phyloP scores from a whole-genome alignment of 2,797 vertebrate species.

The Melanotaenia trifasciata region DNA sequence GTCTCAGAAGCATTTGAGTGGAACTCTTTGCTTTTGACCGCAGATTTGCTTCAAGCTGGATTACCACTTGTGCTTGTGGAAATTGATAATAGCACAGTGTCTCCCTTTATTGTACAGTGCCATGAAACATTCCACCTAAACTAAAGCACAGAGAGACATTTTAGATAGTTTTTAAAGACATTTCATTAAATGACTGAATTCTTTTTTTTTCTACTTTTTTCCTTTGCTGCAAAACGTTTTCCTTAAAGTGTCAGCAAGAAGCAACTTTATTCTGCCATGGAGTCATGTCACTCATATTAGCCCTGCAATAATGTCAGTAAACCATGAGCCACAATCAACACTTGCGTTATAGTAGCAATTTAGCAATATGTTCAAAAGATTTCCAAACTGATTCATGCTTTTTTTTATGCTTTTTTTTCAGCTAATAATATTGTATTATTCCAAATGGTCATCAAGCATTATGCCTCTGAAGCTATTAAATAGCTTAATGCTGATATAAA shows the following conservation, averaged over 20 bases:
- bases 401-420: slow-evolving; percentile 53
- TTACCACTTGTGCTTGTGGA: slow-evolving; percentile 65
- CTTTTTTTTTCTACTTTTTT: slow-evolving; percentile 18
- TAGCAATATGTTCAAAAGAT: slow-evolving; percentile 70
- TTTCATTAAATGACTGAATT: slow-evolving; percentile 42
- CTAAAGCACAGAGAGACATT: slow-evolving; percentile 77
- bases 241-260: slow-evolving; percentile 39
- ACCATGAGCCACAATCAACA: slow-evolving; percentile 55
- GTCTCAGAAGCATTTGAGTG: slow-evolving; percentile 53
- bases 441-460: slow-evolving; percentile 64
- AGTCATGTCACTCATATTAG: slow-evolving; percentile 63
- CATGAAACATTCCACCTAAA: slow-evolving; percentile 81
- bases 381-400: slow-evolving; percentile 52
- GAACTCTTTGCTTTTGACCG: slow-evolving; percentile 49
- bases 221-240: slow-evolving; percentile 21
- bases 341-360: slow-evolving; percentile 64
- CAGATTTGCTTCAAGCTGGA: slow-evolving; percentile 51
- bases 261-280: slow-evolving; percentile 45
- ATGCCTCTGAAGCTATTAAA: slow-evolving; percentile 73
- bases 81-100: slow-evolving; percentile 73
- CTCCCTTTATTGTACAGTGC: slow-evolving; percentile 82
- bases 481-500: slow-evolving; percentile 63
- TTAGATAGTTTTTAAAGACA: slow-evolving; percentile 39
- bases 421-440: slow-evolving; percentile 54
- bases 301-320: slow-evolving; percentile 73